Percentiles rank a stretch among this genome's conserved stretches.
These are phyloP conservation scores for Bombus picipes DNA, from an alignment of 1,140 invertebrate genomes.

Conservation along the genomic window DNA sequence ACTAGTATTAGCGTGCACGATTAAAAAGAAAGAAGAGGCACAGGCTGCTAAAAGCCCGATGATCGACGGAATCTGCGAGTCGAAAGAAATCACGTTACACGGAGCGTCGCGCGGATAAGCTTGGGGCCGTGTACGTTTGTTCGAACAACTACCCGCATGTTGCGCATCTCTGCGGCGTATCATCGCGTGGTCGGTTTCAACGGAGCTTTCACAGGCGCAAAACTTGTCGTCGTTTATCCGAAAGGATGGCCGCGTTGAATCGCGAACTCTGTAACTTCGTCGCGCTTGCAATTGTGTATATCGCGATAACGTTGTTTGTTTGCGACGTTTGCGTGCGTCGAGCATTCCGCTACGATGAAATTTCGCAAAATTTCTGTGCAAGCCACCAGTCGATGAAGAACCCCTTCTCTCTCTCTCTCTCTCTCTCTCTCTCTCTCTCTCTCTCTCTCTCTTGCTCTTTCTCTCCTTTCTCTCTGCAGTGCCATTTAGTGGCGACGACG, in stretches of 20 bases:
- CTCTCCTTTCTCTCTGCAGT: too few relatives aligned
- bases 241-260: not conserved
- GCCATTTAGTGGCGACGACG: too few relatives aligned
- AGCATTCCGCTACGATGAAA: not conserved
- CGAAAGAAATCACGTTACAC: not conserved
- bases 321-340: not conserved
- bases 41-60: not conserved
- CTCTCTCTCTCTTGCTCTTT: too few relatives aligned
- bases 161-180: not conserved
- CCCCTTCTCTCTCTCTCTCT: not conserved
- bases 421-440: too few relatives aligned
- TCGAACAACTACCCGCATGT: slow-evolving; percentile 10
- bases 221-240: slow-evolving; percentile 13
- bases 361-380: not conserved
- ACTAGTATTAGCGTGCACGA: too few relatives aligned
- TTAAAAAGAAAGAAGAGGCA: not conserved
- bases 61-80: not conserved
- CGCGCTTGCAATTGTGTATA: not conserved
- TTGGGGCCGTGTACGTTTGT: not conserved
- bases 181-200: not conserved
- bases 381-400: not conserved
- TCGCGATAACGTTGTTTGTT: not conserved
- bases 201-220: not conserved
- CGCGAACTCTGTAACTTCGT: not conserved
- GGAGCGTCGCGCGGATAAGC: not conserved